These are phyloP conservation scores for Phaethornis superciliosus DNA, from an alignment of 2,113 vertebrate genomes.

Conservation along the genomic window DNA sequence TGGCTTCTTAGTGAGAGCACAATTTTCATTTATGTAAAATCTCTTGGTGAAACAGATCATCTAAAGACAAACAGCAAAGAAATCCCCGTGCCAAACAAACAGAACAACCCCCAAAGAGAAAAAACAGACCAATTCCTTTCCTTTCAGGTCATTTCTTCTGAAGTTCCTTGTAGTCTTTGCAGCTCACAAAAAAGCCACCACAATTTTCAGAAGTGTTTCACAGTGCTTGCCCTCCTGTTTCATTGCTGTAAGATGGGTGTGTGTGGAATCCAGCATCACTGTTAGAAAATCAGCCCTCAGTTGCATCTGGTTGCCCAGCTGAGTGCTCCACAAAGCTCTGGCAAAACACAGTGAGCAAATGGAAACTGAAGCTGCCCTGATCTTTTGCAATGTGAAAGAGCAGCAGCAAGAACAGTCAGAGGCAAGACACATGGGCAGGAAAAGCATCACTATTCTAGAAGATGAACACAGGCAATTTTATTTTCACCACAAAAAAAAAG, in stretches of 20 bases:
- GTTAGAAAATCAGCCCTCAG: neutral
- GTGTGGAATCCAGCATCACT: neutral
- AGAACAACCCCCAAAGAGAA: neutral
- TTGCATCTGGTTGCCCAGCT: neutral
- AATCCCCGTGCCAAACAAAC: no score
- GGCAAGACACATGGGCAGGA: neutral
- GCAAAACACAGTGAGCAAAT: neutral
- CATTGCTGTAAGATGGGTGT: neutral
- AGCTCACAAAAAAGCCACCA: neutral
- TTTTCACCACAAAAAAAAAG: neutral
- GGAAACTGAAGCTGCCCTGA: neutral
- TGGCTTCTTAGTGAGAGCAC: neutral
- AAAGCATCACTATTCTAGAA: neutral
- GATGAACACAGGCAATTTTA: neutral
- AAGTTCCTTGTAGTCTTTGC: neutral
- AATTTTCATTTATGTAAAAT: neutral
- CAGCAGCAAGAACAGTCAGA: neutral
- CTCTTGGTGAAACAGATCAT: neutral
- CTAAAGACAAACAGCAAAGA: neutral
- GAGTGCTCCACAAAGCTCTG: neutral
- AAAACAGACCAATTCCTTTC: neutral
- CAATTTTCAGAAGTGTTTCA: neutral
- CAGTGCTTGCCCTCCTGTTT: neutral
- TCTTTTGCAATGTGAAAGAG: neutral
- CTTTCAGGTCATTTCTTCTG: neutral